A percentile compares a stretch with the other conserved stretches of the same genome.
Evolutionary conservation across 2,888 invertebrate genomes (phyloP).

Genomic region (Microctonus aethiopoides): DNA sequence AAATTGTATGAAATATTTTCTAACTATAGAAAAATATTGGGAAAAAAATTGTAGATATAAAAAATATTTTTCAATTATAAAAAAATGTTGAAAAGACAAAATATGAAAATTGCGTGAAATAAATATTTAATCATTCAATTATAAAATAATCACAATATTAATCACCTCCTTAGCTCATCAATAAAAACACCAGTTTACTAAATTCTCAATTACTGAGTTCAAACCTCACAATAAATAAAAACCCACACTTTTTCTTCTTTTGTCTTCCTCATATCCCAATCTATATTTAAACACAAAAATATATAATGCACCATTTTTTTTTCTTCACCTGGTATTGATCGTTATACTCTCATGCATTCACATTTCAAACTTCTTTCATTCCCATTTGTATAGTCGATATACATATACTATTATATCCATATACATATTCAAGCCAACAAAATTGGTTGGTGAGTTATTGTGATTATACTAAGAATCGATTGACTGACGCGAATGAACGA

Average conservation of each 20-base stretch:
- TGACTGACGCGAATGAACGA: conserved; percentile 25
- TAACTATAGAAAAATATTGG: too few species aligned
- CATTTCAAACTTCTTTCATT: not conserved
- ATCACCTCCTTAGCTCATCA: conserved; percentile 85
- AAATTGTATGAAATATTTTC: too few species aligned
- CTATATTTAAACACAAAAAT: not conserved
- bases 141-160: too few species aligned
- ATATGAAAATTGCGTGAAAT: too few species aligned
- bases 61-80: too few species aligned
- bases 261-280: conserved; percentile 7
- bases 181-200: conserved; percentile 90
- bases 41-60: too few species aligned
- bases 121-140: too few species aligned
- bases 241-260: conserved; percentile 68
- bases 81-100: too few species aligned
- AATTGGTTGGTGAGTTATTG: conserved; percentile 51
- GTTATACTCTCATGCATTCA: not conserved
- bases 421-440: conserved; percentile 21
- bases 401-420: too few species aligned
- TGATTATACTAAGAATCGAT: conserved; percentile 54
- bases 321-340: not conserved
- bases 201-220: conserved; percentile 89
- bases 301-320: not conserved
- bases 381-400: too few species aligned
- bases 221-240: conserved; percentile 88